Conservation (phyloP, 2,113 vertebrate species). For the Uria lomvia region DNA sequence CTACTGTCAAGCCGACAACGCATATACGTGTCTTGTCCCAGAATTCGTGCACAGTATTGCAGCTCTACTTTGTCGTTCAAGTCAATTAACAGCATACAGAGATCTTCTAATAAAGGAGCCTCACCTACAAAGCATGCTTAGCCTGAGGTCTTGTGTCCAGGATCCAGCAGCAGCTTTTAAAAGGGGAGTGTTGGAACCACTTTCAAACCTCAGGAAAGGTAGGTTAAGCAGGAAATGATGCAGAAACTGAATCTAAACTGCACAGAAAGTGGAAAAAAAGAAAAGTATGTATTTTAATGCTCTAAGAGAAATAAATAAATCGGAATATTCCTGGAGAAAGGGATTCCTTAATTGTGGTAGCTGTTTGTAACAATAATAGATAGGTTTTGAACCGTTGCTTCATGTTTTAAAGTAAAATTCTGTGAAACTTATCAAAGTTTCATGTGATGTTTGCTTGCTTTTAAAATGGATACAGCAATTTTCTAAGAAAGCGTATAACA, state of each 20-base stretch:
- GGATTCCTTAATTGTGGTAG: background rate
- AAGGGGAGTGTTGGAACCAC: conserved; percentile 91
- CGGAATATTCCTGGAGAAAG: background rate
- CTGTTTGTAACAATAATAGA: background rate
- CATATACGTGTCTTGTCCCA: conserved; percentile 94
- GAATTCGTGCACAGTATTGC: conserved; percentile 96
- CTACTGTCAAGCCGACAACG: conserved; percentile 98
- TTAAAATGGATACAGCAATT: background rate
- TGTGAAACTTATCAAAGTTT: background rate
- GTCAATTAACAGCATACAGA: conserved; percentile 84
- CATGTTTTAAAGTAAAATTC: background rate
- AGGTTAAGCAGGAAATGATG: background rate
- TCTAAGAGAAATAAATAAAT: background rate
- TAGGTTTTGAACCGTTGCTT: background rate
- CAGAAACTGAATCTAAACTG: background rate
- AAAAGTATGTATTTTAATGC: background rate
- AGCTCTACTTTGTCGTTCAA: conserved; percentile 88
- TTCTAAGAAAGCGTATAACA: background rate
- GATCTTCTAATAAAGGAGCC: conserved; percentile 90
- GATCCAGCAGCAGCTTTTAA: conserved; percentile 89
- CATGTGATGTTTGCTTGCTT: background rate
- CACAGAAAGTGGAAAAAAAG: background rate
- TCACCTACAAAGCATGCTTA: conserved; percentile 92
- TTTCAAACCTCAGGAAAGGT: conserved; percentile 87
- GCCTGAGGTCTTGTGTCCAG: conserved; percentile 93